These are phyloP conservation scores for Petrocephalus schoutedeni DNA, from an alignment of 2,797 vertebrate species.

Conservation along the genomic window DNA sequence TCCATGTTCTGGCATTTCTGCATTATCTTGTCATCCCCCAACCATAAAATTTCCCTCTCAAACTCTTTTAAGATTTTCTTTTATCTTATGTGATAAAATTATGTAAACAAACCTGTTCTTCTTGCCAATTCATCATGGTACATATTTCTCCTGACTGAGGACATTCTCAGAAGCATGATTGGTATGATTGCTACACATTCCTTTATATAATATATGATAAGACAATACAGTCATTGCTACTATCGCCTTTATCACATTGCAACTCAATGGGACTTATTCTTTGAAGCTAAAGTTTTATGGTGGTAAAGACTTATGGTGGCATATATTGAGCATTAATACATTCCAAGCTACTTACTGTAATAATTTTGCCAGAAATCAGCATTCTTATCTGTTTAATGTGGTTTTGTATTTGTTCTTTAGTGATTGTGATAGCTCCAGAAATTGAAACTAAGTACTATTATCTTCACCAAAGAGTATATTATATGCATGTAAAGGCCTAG, in stretches of 20 bases:
- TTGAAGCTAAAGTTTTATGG: too few relatives aligned
- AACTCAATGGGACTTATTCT: too few relatives aligned
- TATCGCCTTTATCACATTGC: too few relatives aligned
- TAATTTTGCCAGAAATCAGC: not conserved
- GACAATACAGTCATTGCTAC: too few relatives aligned
- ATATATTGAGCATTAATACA: too few relatives aligned
- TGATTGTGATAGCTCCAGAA: not conserved
- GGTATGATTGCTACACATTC: too few relatives aligned
- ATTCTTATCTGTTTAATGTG: not conserved
- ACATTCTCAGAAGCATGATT: too few relatives aligned
- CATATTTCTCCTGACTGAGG: too few relatives aligned
- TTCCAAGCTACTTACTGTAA: too few relatives aligned
- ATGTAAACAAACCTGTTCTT: not conserved
- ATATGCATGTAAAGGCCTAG: not conserved
- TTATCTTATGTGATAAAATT: not conserved
- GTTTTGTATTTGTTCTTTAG: not conserved
- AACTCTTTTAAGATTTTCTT: not conserved
- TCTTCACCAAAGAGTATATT: not conserved
- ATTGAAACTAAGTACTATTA: not conserved
- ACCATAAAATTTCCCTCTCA: not conserved
- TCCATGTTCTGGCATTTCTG: not conserved
- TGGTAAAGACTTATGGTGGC: too few relatives aligned
- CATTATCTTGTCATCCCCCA: not conserved
- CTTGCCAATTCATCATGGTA: not conserved
- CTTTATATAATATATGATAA: too few relatives aligned